Evolutionary conservation across 2,888 invertebrate genomes (phyloP).

Genomic region (Drymonia ruficornis): DNA sequence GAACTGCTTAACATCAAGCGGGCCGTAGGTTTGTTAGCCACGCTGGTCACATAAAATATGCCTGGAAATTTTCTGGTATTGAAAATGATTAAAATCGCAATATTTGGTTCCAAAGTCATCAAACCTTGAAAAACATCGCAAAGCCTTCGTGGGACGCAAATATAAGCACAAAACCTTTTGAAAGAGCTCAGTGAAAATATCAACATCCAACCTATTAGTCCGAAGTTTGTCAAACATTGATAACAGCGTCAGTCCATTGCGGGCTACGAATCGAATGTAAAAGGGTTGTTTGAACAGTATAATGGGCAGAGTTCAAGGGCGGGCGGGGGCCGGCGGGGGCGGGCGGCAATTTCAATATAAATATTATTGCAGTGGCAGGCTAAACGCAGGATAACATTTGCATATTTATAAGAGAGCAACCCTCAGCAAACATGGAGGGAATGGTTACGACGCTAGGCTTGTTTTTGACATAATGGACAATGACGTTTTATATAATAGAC

Average conservation of each 20-base stretch:
- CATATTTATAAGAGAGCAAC: conserved; percentile 81
- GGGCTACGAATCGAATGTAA: conserved; percentile 53
- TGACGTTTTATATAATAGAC: no score
- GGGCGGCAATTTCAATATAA: conserved; percentile 75
- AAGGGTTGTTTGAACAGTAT: conserved; percentile 72
- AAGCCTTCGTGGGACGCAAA: conserved; percentile 21
- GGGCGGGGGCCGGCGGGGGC: conserved; percentile 41
- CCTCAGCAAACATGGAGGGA: conserved; percentile 76
- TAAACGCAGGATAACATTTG: conserved; percentile 80
- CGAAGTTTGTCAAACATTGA: conserved; percentile 58
- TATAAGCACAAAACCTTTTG: conserved; percentile 17
- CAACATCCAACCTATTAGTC: conserved; percentile 46
- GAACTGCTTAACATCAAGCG: no score
- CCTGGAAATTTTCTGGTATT: no score
- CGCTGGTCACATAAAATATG: no score
- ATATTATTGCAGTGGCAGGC: conserved; percentile 78
- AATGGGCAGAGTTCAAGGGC: conserved; percentile 73
- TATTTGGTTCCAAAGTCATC: neutral
- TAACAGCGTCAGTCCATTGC: conserved; percentile 48
- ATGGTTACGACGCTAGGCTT: conserved; percentile 66
- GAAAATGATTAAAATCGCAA: neutral
- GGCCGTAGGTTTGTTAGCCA: no score
- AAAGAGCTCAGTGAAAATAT: conserved; percentile 30
- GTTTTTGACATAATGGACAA: conserved; percentile 80
- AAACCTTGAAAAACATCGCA: neutral